These are phyloP conservation scores for Azorinus chamasolen DNA, from an alignment of 2,888 invertebrate genomes.

Conservation along the genomic window DNA sequence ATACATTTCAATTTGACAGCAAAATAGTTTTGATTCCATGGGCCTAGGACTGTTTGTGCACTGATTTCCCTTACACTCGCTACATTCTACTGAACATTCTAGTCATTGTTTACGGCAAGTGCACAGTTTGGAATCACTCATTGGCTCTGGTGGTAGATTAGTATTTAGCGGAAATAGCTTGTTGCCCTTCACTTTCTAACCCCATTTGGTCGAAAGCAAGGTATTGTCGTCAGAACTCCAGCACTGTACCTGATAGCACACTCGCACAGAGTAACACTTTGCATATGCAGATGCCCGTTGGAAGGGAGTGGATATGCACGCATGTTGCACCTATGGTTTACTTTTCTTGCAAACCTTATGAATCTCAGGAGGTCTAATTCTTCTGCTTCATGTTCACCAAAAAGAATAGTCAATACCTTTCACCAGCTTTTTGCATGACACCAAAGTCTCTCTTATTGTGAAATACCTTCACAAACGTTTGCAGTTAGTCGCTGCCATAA, in stretches of 20 bases:
- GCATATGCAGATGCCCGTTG: constrained; percentile 69
- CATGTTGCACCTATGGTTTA: constrained; percentile 24
- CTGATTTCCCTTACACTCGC: constrained; percentile 48
- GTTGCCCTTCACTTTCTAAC: constrained; percentile 42
- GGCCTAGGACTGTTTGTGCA: constrained; percentile 42
- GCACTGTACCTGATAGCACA: constrained; percentile 61
- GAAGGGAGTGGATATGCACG: constrained; percentile 62
- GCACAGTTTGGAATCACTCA: constrained; percentile 54
- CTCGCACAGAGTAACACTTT: constrained; percentile 55
- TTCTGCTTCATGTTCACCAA: constrained; percentile 34
- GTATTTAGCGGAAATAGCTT: constrained; percentile 43
- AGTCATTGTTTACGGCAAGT: constrained; percentile 62
- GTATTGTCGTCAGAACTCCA: constrained; percentile 45
- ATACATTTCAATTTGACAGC: too few species aligned
- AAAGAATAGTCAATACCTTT: constrained; percentile 12
- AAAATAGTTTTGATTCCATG: too few species aligned
- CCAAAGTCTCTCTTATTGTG: too few species aligned
- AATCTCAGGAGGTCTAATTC: constrained; percentile 43
- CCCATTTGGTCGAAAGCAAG: constrained; percentile 54
- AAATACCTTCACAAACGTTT: background rate
- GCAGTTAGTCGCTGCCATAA: background rate
- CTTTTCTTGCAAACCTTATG: constrained; percentile 50
- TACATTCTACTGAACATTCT: constrained; percentile 47
- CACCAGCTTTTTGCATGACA: too few species aligned
- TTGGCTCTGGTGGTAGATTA: constrained; percentile 47